phyloP scores from a whole-genome alignment of 2,888 invertebrate genomes.

The Dicyrtoma fusca region DNA sequence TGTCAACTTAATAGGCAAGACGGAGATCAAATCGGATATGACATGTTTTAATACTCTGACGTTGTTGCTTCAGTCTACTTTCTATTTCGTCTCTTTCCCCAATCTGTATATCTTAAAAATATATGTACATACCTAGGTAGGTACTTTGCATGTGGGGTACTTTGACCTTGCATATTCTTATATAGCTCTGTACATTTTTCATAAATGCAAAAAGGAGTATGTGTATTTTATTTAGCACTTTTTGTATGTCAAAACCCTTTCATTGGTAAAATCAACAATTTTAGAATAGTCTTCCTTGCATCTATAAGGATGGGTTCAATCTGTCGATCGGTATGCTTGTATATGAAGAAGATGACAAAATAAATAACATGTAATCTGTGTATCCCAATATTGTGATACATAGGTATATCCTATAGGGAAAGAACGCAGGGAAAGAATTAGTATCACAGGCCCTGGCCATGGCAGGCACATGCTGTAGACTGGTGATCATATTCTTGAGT shows the following conservation, averaged over 20 bases:
- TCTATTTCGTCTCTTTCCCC: constrained; percentile 18
- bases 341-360: not conserved
- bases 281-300: too few species aligned
- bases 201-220: too few species aligned
- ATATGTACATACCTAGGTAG: not conserved
- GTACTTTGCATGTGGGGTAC: too few species aligned
- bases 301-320: too few species aligned
- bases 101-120: too few species aligned
- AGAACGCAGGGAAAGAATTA: not conserved
- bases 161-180: too few species aligned
- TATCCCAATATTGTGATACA: not conserved
- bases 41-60: constrained; percentile 28
- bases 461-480: not conserved
- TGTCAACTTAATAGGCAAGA: constrained; percentile 25
- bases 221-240: constrained; percentile 1
- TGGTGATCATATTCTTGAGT: not conserved
- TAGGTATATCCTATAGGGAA: not conserved
- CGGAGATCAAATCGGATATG: constrained; percentile 33
- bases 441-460: not conserved
- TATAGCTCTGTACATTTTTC: too few species aligned
- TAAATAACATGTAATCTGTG: not conserved
- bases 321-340: too few species aligned
- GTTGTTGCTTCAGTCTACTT: not conserved
- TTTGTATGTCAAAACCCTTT: too few species aligned
- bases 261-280: too few species aligned